Conservation (phyloP, 1,140 invertebrate genomes). For the Ceratosolen solmsi region DNA sequence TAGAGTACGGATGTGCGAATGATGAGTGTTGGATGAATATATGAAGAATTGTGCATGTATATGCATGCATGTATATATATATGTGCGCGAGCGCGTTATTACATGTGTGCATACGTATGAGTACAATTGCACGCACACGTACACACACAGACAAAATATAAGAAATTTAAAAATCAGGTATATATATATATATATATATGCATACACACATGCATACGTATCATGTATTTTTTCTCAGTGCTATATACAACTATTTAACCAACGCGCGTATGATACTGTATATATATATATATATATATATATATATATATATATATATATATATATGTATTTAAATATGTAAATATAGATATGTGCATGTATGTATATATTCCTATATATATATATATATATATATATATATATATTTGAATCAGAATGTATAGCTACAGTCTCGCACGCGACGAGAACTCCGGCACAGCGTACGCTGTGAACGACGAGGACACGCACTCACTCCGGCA, state of each 20-base stretch:
- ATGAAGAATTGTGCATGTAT: not conserved
- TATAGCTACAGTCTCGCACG: not conserved
- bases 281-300: not conserved
- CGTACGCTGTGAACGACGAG: constrained; percentile 12
- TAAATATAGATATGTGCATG: not conserved
- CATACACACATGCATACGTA: not conserved
- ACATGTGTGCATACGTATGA: not conserved
- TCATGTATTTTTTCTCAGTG: no score
- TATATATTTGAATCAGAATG: not conserved
- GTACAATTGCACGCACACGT: not conserved
- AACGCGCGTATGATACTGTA: not conserved
- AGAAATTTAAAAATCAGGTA: no score
- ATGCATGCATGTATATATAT: not conserved
- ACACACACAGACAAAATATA: not conserved
- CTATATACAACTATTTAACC: no score
- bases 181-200: not conserved
- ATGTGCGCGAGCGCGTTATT: not conserved
- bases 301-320: not conserved
- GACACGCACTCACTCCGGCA: constrained; percentile 20
- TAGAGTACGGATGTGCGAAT: no score
- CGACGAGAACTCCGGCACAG: constrained; percentile 22
- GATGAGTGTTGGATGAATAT: no score
- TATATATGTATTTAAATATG: not conserved
- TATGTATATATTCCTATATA: not conserved
- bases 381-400: not conserved